Conservation (phyloP, 2,888 invertebrate species). For the Anodontia alba region DNA sequence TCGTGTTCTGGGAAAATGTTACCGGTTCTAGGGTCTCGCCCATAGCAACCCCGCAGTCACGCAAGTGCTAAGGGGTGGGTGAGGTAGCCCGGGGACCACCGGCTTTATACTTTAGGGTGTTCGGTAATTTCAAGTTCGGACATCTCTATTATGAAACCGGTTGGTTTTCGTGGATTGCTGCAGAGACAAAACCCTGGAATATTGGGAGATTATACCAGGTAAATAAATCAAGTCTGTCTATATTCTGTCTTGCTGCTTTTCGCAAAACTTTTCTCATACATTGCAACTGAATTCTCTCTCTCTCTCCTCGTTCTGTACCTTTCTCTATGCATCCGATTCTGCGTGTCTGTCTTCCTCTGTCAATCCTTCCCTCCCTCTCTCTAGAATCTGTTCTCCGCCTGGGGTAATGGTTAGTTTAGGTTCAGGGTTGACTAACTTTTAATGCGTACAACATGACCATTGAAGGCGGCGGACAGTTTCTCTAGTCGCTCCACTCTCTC, state of each 20-base stretch:
- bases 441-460: not conserved
- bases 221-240: too few relatives aligned
- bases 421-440: not conserved
- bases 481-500: not conserved
- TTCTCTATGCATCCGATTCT: too few relatives aligned
- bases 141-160: not conserved
- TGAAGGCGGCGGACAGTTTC: not conserved
- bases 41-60: conserved; percentile 58
- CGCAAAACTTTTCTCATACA: not conserved
- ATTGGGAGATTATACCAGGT: not conserved
- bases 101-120: conserved; percentile 5
- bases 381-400: not conserved
- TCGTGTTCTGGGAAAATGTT: conserved; percentile 51
- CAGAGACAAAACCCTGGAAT: not conserved
- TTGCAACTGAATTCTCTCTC: not conserved
- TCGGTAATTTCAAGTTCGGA: not conserved
- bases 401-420: not conserved
- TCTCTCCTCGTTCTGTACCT: not conserved
- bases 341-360: not conserved
- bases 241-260: not conserved
- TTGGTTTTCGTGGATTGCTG: not conserved
- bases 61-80: conserved; percentile 58
- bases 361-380: not conserved
- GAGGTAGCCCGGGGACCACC: conserved; percentile 61
- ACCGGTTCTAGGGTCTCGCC: conserved; percentile 58